A percentile compares a stretch with the other conserved stretches of the same genome.
Conservation (phyloP, 2,113 vertebrate species). For the Plecotus auritus region DNA sequence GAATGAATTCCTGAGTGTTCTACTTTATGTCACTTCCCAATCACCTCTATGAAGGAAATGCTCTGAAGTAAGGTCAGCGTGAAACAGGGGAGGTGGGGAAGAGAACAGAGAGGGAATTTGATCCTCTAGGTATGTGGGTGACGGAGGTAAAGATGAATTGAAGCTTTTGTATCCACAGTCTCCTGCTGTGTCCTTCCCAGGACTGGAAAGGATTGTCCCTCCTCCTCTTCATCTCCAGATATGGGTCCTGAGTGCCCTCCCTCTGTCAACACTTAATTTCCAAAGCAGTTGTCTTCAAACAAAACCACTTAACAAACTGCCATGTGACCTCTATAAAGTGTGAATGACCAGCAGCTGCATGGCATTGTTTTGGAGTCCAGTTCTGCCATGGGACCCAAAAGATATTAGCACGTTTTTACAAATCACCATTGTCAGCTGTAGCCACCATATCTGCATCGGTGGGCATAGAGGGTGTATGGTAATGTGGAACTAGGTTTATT, state of each 20-base stretch:
- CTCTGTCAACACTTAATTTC: not conserved
- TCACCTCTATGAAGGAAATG: not conserved
- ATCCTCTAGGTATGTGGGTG: not conserved
- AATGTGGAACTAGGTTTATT: not conserved
- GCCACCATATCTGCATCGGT: fast-evolving
- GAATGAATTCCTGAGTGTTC: not conserved
- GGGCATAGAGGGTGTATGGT: not conserved
- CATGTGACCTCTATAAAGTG: not conserved
- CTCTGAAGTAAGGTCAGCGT: not conserved
- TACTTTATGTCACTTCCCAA: not conserved
- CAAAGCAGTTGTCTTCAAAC: not conserved
- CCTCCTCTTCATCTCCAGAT: not conserved
- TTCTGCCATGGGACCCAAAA: not conserved
- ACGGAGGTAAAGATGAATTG: not conserved
- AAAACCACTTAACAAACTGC: not conserved
- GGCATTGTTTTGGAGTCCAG: not conserved
- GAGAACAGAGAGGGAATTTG: not conserved
- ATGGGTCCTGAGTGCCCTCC: not conserved
- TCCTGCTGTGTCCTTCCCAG: not conserved
- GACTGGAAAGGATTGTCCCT: not conserved
- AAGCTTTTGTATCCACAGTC: not conserved
- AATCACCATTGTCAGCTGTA: not conserved
- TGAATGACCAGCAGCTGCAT: too few species aligned
- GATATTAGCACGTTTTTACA: not conserved
- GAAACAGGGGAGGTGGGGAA: not conserved